phyloP scores from a whole-genome alignment of 2,113 vertebrate species.

The Lepus europaeus region DNA sequence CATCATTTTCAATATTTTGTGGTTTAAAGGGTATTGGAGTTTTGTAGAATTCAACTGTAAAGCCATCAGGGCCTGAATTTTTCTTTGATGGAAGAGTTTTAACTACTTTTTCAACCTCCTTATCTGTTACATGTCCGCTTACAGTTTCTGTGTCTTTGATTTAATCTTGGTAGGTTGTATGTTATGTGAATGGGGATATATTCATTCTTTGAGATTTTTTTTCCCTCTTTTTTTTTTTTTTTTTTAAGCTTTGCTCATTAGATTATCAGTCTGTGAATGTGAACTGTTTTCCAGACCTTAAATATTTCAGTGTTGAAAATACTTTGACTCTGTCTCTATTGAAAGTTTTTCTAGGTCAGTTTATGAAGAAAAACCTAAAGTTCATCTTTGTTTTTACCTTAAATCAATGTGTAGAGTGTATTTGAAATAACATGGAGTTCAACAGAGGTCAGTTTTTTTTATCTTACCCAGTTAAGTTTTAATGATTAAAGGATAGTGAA shows the following conservation, averaged over 20 bases:
- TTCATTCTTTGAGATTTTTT: no score
- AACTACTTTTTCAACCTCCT: no score
- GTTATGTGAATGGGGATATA: no score
- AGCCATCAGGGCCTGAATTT: no score
- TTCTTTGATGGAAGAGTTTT: no score
- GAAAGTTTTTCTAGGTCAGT: neutral
- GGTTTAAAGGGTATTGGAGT: no score
- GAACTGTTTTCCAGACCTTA: neutral
- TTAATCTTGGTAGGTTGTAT: no score
- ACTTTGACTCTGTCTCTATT: neutral
- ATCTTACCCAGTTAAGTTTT: neutral
- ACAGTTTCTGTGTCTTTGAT: no score
- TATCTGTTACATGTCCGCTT: no score
- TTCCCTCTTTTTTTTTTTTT: neutral
- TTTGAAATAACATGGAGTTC: neutral
- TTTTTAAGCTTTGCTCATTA: neutral
- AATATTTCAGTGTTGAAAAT: neutral
- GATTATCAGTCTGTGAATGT: neutral
- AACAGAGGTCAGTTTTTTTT: slow-evolving; percentile 29
- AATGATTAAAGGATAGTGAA: neutral
- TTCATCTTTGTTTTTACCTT: slow-evolving; percentile 6
- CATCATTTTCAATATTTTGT: no score
- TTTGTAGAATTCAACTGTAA: no score
- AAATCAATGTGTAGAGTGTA: neutral
- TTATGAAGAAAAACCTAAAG: neutral